These are phyloP conservation scores for Danio jaintianensis DNA, from an alignment of 2,797 vertebrate species.

Conservation along the genomic window DNA sequence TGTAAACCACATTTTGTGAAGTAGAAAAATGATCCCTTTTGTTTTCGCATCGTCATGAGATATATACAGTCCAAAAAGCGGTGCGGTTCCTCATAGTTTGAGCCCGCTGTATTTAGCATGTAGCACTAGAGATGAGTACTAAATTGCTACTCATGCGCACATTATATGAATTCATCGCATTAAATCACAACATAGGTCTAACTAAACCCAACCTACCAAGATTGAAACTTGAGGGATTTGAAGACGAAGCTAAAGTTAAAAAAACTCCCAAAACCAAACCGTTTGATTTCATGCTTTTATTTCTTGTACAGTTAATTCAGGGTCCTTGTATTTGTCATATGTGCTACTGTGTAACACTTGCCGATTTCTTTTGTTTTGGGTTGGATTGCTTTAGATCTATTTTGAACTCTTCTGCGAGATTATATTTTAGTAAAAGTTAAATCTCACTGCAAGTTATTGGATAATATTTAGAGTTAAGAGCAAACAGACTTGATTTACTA, in stretches of 20 bases:
- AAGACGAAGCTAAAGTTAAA: slow-evolving; percentile 11
- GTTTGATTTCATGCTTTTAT: slow-evolving; percentile 11
- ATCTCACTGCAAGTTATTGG: slow-evolving; percentile 88
- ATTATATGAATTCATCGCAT: slow-evolving; percentile 36
- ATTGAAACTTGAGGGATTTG: slow-evolving; percentile 11
- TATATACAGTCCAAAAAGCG: slow-evolving; percentile 66
- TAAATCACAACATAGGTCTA: slow-evolving; percentile 36
- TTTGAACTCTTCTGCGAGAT: slow-evolving; percentile 50
- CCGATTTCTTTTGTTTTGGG: slow-evolving; percentile 55
- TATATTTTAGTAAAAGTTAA: slow-evolving; percentile 81
- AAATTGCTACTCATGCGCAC: slow-evolving; percentile 28
- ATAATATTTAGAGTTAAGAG: slow-evolving; percentile 85
- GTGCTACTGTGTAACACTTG: slow-evolving; percentile 85
- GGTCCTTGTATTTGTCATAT: slow-evolving; percentile 82
- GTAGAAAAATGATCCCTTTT: slow-evolving; percentile 4
- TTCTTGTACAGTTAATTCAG: slow-evolving; percentile 75
- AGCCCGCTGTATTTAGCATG: slow-evolving; percentile 42
- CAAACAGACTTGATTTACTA: slow-evolving; percentile 85
- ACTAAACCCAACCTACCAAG: slow-evolving; percentile 44
- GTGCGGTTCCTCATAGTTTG: background rate
- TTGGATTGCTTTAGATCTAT: slow-evolving; percentile 75
- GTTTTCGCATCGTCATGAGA: slow-evolving; percentile 37
- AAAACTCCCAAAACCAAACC: slow-evolving; percentile 54
- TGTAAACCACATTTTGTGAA: slow-evolving; percentile 65
- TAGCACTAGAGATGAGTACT: slow-evolving; percentile 53